These are phyloP conservation scores for Pantherophis alleghaniensis DNA, from an alignment of 2,797 vertebrate species.

Conservation along the genomic window DNA sequence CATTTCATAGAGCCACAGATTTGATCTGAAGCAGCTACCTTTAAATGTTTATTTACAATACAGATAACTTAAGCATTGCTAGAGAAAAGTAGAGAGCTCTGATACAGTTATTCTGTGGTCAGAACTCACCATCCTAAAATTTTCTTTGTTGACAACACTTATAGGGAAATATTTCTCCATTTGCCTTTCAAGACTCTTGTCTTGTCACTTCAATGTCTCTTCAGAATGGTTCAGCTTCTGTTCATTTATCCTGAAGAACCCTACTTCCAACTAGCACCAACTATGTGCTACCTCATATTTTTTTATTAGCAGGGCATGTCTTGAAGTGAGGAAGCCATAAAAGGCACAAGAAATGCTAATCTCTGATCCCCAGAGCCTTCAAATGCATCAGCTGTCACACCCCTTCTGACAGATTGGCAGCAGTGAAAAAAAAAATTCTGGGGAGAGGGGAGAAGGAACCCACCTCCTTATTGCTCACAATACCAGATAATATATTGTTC, in stretches of 20 bases:
- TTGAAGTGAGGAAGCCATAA: background rate
- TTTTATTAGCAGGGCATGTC: background rate
- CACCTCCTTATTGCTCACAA: background rate
- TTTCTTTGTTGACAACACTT: background rate
- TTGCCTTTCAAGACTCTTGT: background rate
- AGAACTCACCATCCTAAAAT: background rate
- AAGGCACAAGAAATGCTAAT: background rate
- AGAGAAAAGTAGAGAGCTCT: background rate
- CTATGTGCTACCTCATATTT: background rate
- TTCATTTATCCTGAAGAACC: background rate
- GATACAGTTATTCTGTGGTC: background rate
- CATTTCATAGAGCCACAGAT: background rate
- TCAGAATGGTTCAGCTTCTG: background rate
- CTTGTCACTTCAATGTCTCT: background rate
- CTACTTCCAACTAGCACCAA: background rate
- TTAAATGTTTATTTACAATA: background rate
- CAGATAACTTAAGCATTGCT: background rate
- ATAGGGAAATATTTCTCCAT: background rate
- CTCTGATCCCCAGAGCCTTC: background rate
- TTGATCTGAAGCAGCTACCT: background rate
- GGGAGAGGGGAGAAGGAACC: background rate
- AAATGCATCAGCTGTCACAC: background rate
- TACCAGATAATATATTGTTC: background rate
- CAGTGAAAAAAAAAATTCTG: background rate
- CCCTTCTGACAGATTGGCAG: background rate